Evolutionary conservation across 2,113 vertebrate genomes (phyloP).

Genomic region (Ornithorhynchus anatinus): DNA sequence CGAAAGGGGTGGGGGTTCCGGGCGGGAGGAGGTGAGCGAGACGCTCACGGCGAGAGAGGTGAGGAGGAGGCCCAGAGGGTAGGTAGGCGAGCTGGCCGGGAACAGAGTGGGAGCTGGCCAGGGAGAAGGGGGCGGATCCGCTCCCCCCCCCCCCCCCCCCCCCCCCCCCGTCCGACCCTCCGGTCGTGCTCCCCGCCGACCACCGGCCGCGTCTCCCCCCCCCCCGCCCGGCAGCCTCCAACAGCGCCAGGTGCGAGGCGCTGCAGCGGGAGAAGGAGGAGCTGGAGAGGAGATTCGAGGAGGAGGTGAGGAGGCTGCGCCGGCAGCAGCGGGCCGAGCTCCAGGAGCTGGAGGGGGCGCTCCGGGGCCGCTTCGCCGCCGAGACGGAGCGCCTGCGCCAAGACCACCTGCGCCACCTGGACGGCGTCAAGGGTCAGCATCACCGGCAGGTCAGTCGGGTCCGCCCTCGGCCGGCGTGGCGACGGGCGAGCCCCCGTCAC

Average conservation of each 20-base stretch:
- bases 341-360: constrained; percentile 75
- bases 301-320: constrained; percentile 76
- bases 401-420: constrained; percentile 70
- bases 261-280: constrained; percentile 89
- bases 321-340: constrained; percentile 82
- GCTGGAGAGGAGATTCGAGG: constrained; percentile 82
- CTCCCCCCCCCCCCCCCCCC: fast-evolving
- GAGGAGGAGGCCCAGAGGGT: neutral
- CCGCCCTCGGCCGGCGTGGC: too few species aligned
- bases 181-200: neutral
- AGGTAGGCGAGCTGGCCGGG: too few species aligned
- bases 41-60: neutral
- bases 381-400: constrained; percentile 72
- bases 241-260: constrained; percentile 80
- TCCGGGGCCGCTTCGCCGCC: constrained; percentile 71
- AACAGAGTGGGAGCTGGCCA: neutral
- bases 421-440: constrained; percentile 61
- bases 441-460: constrained; percentile 82
- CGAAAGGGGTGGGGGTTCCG: neutral
- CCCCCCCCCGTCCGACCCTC: neutral
- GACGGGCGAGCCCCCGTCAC: too few species aligned
- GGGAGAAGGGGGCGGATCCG: neutral
- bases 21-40: neutral
- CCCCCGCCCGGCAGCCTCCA: constrained; percentile 74
- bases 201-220: neutral